Evolutionary conservation across 2,113 vertebrate genomes (phyloP), one percentile per base, ranked within the genome.

Genomic region (Brienomyrus brachyistius): DNA sequence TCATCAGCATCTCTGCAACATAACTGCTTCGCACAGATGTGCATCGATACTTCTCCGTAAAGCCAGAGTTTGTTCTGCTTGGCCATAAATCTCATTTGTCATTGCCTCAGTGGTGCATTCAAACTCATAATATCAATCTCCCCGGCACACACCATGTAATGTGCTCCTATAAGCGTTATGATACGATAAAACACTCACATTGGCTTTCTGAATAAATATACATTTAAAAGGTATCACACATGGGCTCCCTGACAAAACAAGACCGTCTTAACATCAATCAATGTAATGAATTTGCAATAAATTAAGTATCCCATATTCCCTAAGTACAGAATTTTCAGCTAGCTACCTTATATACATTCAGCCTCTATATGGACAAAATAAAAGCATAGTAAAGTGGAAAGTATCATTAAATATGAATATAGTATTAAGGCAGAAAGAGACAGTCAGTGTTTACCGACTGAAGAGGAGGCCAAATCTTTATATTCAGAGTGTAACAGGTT

Each of bases 111-210:
- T 92, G 94, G 96, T 95, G 95, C 96, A 94, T 94, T 96, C 93
- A 96, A 95, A 97, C 95, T 96, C 97, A 98, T 97, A 98, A 98
- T 96, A 97, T 97, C 98, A 99, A 98, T 99, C 99, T 99, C 98
- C 98, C 99, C 97, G 97, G 97, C 97, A 91, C 94, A 96, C 96
- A 96, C 92, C 92, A 93, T 96, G 95, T 97, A 96, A 96, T 96
- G 96, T 94, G 95, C 94, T 94, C 92, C 95, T 93, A 94, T 96
- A 95, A 94, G 91, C 94, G 95, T 95, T 0, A 48, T 45, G 82
- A 84, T 84, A 84, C 82, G 43, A 84, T 84, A 84, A 84, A 93
- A 94, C 94, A 80, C 35, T 95, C 94, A 95, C 95, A 95, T 95
- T 94, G 95, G 95, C 94, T 95, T 94, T 94, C 93, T 91, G 91